phyloP scores from a whole-genome alignment of 30 jellyfish, hydroid and myxozoan species.

The Pseudorhiza aurosa region DNA sequence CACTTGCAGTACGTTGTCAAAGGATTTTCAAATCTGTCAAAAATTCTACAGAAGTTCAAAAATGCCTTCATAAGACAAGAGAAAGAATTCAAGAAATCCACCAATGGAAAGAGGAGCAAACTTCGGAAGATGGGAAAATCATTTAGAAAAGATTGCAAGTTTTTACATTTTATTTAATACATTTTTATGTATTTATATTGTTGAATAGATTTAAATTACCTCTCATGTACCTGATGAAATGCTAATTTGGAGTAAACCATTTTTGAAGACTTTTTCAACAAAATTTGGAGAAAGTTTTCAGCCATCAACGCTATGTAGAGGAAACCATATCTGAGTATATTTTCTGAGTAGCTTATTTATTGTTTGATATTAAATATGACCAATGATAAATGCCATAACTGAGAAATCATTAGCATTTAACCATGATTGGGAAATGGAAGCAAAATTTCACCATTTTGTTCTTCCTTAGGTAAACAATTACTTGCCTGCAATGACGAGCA shows the following conservation, averaged over 20 bases:
- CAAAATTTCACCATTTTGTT: no score
- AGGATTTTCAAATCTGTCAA: slow-evolving; percentile 2
- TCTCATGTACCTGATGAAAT: no score
- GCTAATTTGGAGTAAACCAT: no score
- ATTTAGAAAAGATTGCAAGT: slow-evolving; percentile 4
- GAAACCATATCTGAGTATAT: no score
- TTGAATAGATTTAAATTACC: not conserved
- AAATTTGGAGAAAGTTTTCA: no score
- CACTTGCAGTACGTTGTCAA: slow-evolving; percentile 3
- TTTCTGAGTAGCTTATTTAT: no score
- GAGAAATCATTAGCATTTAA: no score
- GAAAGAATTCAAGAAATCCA: slow-evolving; percentile 8
- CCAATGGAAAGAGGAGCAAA: not conserved
- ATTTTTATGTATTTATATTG: not conserved
- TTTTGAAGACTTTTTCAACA: no score
- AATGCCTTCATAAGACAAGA: slow-evolving; percentile 15
- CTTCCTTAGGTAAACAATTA: not conserved
- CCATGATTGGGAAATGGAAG: no score
- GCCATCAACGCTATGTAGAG: no score
- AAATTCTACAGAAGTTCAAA: not conserved
- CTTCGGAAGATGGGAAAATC: not conserved
- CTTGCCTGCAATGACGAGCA: not conserved
- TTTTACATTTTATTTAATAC: not conserved
- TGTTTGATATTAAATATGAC: no score
- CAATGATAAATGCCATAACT: no score